These are phyloP conservation scores for Anagrus nilaparvatae DNA, from an alignment of 1,140 invertebrate species.

Conservation along the genomic window DNA sequence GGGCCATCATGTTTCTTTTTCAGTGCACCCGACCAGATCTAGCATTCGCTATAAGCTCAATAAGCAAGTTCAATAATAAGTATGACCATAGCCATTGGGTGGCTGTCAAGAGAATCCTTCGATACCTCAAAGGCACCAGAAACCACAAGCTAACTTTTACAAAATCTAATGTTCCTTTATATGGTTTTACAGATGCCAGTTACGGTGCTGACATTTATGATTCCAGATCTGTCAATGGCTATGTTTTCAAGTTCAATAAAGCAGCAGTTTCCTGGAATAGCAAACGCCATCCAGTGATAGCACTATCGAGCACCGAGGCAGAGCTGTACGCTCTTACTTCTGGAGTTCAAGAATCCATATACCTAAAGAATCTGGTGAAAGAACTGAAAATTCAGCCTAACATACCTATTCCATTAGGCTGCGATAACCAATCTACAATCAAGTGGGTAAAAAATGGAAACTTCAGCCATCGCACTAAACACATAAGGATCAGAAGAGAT, in stretches of 20 bases:
- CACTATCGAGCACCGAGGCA: conserved; percentile 29
- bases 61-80: conserved; percentile 18
- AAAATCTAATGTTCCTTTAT: conserved; percentile 4
- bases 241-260: conserved; percentile 17
- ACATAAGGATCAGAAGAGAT: too few species aligned
- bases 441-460: too few species aligned
- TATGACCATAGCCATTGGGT: conserved; percentile 20
- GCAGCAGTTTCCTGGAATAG: conserved; percentile 23
- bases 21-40: conserved; percentile 32
- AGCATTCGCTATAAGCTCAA: conserved; percentile 22
- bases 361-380: not conserved
- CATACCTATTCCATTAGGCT: too few species aligned
- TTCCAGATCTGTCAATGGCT: conserved; percentile 21
- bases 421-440: too few species aligned
- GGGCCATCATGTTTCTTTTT: too few species aligned
- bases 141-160: conserved; percentile 10
- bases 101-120: conserved; percentile 20
- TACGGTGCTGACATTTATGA: conserved; percentile 21
- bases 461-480: too few species aligned
- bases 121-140: conserved; percentile 21
- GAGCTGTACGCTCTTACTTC: conserved; percentile 19
- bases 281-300: conserved; percentile 27
- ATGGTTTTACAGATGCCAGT: conserved; percentile 22
- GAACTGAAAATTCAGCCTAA: not conserved
- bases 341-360: conserved; percentile 12